Evolutionary conservation across 2,888 invertebrate species (phyloP).

Genomic region (Arctia plantaginis): DNA sequence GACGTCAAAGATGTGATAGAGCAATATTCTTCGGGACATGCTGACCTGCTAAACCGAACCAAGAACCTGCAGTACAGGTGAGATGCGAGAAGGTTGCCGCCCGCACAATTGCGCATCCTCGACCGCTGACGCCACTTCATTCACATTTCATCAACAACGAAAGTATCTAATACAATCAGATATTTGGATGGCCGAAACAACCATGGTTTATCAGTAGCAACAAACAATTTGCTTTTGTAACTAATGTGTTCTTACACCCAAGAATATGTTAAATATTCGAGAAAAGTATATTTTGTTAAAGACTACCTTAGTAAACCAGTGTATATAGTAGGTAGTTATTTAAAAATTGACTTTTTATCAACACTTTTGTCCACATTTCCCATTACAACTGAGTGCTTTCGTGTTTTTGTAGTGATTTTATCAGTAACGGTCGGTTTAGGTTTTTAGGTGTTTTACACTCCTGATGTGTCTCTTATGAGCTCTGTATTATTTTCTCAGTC

Average conservation of each 20-base stretch:
- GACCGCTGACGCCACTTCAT: slow-evolving; percentile 55
- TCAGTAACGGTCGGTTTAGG: background rate
- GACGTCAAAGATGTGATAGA: slow-evolving; percentile 98
- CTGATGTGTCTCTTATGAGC: slow-evolving; percentile 5
- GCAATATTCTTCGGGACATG: slow-evolving; percentile 95
- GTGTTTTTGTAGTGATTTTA: slow-evolving; percentile 13
- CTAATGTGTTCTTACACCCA: slow-evolving; percentile 28
- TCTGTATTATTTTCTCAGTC: background rate
- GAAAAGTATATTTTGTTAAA: slow-evolving; percentile 10
- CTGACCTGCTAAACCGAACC: slow-evolving; percentile 94
- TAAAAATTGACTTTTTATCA: background rate
- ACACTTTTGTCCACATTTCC: background rate
- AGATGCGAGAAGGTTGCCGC: slow-evolving; percentile 65
- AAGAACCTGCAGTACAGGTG: slow-evolving; percentile 95
- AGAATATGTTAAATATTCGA: background rate
- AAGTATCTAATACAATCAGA: slow-evolving; percentile 37
- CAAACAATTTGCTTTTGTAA: slow-evolving; percentile 32
- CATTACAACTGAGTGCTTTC: slow-evolving; percentile 3
- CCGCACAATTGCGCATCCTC: slow-evolving; percentile 39
- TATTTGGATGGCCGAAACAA: slow-evolving; percentile 14
- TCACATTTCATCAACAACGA: slow-evolving; percentile 58
- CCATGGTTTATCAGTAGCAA: slow-evolving; percentile 22
- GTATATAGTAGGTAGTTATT: slow-evolving; percentile 10
- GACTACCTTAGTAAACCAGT: background rate
- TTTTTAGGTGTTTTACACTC: slow-evolving; percentile 8